Conservation (phyloP, 2,113 vertebrate species). For the Hyla sarda region DNA sequence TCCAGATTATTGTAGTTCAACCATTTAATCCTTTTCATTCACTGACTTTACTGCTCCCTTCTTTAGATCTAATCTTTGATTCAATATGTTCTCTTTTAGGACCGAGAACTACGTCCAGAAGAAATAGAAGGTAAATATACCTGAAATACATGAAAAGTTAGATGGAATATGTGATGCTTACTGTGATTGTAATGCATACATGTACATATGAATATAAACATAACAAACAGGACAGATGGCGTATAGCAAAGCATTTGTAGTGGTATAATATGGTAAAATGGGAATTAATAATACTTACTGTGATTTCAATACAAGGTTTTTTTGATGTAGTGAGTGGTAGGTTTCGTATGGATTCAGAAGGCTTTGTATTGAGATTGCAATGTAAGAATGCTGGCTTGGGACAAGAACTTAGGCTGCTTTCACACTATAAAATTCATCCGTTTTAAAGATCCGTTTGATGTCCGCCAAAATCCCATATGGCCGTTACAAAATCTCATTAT, state of each 20-base stretch:
- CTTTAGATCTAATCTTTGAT: slow-evolving; percentile 49
- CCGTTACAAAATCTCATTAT: too few relatives aligned
- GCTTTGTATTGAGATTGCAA: background rate
- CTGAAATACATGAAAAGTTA: background rate
- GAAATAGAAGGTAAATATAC: slow-evolving; percentile 94
- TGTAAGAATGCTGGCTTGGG: background rate
- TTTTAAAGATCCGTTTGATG: too few relatives aligned
- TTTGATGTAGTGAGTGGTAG: background rate
- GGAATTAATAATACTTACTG: background rate
- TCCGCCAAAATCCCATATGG: too few relatives aligned
- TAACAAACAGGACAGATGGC: background rate
- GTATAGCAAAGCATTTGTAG: background rate
- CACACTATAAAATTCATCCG: too few relatives aligned
- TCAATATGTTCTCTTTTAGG: slow-evolving; percentile 78
- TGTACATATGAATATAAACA: background rate
- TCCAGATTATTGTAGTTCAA: slow-evolving; percentile 52
- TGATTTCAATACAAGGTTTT: background rate
- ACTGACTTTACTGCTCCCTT: slow-evolving; percentile 31
- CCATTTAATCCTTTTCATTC: slow-evolving; percentile 48
- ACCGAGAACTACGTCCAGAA: slow-evolving; percentile 92
- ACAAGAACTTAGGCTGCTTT: too few relatives aligned
- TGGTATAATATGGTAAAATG: background rate
- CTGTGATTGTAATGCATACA: background rate
- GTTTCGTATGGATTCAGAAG: background rate
- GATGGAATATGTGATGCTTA: background rate